Evolutionary conservation across 2,888 invertebrate species (phyloP), one percentile per base, ranked within the genome.

Genomic region (Stramonita haemastoma): DNA sequence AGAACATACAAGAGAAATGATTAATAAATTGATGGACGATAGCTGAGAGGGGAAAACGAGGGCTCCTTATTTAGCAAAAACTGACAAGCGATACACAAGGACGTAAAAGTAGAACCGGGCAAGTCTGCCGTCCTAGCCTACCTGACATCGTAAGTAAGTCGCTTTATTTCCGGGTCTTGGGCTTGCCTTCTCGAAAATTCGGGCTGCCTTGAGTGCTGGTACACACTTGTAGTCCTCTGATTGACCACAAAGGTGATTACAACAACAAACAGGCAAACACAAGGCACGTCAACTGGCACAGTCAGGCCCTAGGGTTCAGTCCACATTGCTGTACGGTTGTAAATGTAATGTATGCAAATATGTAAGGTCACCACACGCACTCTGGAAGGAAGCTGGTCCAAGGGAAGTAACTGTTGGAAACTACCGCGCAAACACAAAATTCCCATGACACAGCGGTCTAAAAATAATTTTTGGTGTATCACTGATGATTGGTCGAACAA

Each of bases 281-380:
- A 83, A 90, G 87, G 89, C 89, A 90, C 89, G 89, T 90, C 89
- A 86, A 87, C 56, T 70, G 85, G 86, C 81, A 77, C 88, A 70
- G 88, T 83, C 57, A 79, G 85, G 85, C 85, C 84, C 87, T 32
- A 8, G 8, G 46, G 2, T 77, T 22, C 73, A 73, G 81, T 88
- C 89, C 87, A 90, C 90, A 88, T 81, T 86, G 88, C 77, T 88
- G 86, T 89, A 60, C 81, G 87, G 85, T 88, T 86, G 83, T 81
- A 89, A 88, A 83, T 85, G 85, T 89, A 88, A 90, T 90, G 88
- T 90, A 89, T 87, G 90, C 89, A 90, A 90, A 90, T 90, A 46
- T 86, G 57, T 87, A 56, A 81, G 90, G 90, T 88, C 90, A 89
- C 32, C 87, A 73, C 87, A 73, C 60, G 86, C 87, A 87, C 81